A percentile compares a stretch with the other conserved stretches of the same genome.
Conservation (phyloP, 2,888 invertebrate species). For the Drosophila anomalata region DNA sequence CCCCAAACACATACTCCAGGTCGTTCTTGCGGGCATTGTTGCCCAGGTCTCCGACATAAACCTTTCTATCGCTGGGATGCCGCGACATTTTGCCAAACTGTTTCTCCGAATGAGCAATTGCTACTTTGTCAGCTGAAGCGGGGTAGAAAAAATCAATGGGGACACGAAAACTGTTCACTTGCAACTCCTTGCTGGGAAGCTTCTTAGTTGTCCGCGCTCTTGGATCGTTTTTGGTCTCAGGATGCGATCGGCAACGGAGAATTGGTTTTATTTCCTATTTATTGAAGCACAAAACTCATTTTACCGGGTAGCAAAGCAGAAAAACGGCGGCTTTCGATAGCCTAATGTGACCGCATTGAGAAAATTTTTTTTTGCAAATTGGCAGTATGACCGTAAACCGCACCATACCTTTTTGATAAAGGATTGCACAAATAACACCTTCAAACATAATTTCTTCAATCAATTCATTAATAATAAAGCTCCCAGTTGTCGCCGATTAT, state of each 20-base stretch:
- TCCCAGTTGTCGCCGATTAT: too few relatives aligned
- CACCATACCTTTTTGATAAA: not conserved
- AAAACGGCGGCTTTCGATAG: slow-evolving; percentile 23
- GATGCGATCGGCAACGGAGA: slow-evolving; percentile 25
- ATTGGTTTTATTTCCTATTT: slow-evolving; percentile 50
- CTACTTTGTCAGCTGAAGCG: slow-evolving; percentile 57
- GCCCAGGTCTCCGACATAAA: slow-evolving; percentile 98
- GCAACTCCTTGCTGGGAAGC: slow-evolving; percentile 36
- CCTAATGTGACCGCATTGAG: slow-evolving; percentile 5
- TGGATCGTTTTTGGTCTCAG: slow-evolving; percentile 54
- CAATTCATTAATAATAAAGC: too few relatives aligned
- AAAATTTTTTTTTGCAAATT: not conserved
- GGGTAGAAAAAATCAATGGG: slow-evolving; percentile 74
- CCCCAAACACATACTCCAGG: slow-evolving; percentile 95
- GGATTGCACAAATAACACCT: not conserved
- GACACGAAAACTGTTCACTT: slow-evolving; percentile 43
- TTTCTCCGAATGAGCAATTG: slow-evolving; percentile 30
- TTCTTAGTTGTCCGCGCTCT: slow-evolving; percentile 35
- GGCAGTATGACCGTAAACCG: not conserved
- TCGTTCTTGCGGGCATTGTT: slow-evolving; percentile 96
- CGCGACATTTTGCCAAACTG: slow-evolving; percentile 65
- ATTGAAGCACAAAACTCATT: slow-evolving; percentile 72
- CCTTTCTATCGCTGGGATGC: slow-evolving; percentile 92
- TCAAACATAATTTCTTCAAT: not conserved
- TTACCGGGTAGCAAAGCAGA: slow-evolving; percentile 62